Base-by-base conservation (phyloP, 2,888 invertebrate genomes). In the Pammene aurita region DNA sequence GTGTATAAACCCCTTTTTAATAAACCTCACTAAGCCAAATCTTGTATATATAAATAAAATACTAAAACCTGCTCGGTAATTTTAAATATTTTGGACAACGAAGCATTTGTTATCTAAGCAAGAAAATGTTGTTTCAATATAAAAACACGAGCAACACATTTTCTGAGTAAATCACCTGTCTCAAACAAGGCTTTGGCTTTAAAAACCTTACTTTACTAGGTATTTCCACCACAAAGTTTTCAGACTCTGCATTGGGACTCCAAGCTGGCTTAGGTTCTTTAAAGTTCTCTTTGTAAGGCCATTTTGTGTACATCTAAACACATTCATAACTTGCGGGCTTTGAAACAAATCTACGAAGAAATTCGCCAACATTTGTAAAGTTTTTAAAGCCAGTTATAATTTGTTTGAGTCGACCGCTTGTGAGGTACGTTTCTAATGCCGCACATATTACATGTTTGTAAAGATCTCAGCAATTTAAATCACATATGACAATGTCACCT, bases 171-270 rank as follows among this genome's bases (percentile, higher is more conserved):
- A 48, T 35, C 26, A 10, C 46, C 46, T n/a, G 26, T 56, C 56
- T 35, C 11, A 34, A 56, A 50, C 41, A 62, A 34, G 50, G 50
- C 57, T 57, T 63, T 56, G 13, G 34, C 56, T 42, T 42, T 35
- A 56, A 56, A 56, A 58, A 56, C 48, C 42, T 57, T 62, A 55
- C 46, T 46, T 18, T n/a, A 50, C 18, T 7, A 11, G 34, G 14
- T 48, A 55, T 56, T 62, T 61, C 35, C 14, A n/a, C 62, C 41
- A 50, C 16, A 34, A 48, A 67, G 35, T 57, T 67, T 56, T 11
- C 55, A 41, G 48, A 26, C 38, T 46, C 35, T 58, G 48, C 44
- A 72, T 72, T 76, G 68, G 62, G 78, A 77, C 76, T 81, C 76
- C 73, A 75, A 77, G 75, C 73, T 76, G 74, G 77, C 63, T 70